Percentiles rank a stretch among this genome's conserved stretches.
These are phyloP conservation scores for Ophioninae sp. DNA, from an alignment of 2,888 invertebrate genomes.

Conservation along the genomic window DNA sequence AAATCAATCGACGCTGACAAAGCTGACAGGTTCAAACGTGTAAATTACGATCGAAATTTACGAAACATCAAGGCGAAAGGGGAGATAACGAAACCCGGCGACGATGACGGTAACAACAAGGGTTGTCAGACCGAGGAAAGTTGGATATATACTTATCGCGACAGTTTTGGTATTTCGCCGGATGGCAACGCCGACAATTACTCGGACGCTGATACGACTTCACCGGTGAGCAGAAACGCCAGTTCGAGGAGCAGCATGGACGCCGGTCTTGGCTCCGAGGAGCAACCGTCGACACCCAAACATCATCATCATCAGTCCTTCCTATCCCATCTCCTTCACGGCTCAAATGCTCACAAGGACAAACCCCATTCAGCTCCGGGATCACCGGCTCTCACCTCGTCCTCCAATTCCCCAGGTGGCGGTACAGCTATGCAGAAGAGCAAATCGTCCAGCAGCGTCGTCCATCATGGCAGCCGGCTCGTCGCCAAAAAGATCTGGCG, in stretches of 20 bases:
- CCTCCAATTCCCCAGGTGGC: slow-evolving; percentile 82
- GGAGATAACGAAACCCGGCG: slow-evolving; percentile 88
- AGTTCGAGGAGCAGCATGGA: slow-evolving; percentile 83
- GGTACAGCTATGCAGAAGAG: slow-evolving; percentile 92
- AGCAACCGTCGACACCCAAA: slow-evolving; percentile 81
- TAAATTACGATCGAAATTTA: slow-evolving; percentile 93
- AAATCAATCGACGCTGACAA: slow-evolving; percentile 92
- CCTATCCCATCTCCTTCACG: slow-evolving; percentile 85
- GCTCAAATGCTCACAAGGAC: slow-evolving; percentile 79
- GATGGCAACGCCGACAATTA: slow-evolving; percentile 76
- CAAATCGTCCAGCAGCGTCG: slow-evolving; percentile 93
- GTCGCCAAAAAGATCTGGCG: slow-evolving; percentile 93
- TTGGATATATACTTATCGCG: slow-evolving; percentile 86
- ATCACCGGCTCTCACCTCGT: slow-evolving; percentile 82
- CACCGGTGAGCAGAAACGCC: slow-evolving; percentile 81
- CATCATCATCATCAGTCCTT: slow-evolving; percentile 85
- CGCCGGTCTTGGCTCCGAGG: slow-evolving; percentile 80
- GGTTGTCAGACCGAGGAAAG: slow-evolving; percentile 90
- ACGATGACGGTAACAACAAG: slow-evolving; percentile 89
- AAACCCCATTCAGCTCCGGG: slow-evolving; percentile 83
- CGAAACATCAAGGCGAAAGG: slow-evolving; percentile 91
- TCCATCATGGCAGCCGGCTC: slow-evolving; percentile 87
- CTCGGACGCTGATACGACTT: slow-evolving; percentile 76
- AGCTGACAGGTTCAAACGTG: slow-evolving; percentile 91
- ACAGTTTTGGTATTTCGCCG: slow-evolving; percentile 80